Base-by-base conservation (phyloP, 2,113 vertebrate genomes). In the Ceyx cyanopectus region DNA sequence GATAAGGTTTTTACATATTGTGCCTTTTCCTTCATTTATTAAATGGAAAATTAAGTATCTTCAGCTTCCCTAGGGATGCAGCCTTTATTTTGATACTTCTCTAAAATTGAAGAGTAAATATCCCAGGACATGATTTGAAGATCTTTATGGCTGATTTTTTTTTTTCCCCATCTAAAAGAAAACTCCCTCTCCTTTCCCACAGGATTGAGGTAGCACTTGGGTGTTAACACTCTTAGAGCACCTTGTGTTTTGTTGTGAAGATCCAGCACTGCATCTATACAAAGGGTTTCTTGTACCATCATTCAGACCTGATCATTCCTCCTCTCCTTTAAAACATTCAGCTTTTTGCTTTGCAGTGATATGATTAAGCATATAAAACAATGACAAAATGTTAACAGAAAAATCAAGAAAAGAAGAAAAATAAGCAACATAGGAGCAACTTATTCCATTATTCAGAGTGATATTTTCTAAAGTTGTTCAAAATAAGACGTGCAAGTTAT, bases 401-500 rank as follows among this genome's bases (percentile, higher is more conserved):
- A 95, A 94, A 88, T 95, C 37, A 37, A 37, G 37, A 37, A 37
- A 37, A 37, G 37, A 37, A 37, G 37, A 37, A 37, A 37, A 37
- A 81, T 68, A 81, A 77, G 77, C 1, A 45, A 88, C 40, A 50
- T 32, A 78, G 9, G 30, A 75, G 29, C 92, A 92, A 96, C 92
- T 84, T 96, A 93, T 94, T 84, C 86, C 15, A 76, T 69, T 91
- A 95, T 94, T 96, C 94, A 92, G 63, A 70, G 58, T 16, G 48
- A 66, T 86, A 86, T 92, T 90, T 86, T 84, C 80, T 88, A 58
- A 62, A 92, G 50, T 90, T 94, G 89, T 76, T 96, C 67, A 92
- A 89, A 94, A 87, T 82, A 94, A 37, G 37, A 37, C 10, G 10
- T 37, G 37, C 37, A 37, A 93, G 70, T 92, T 94, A 86, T 79